phyloP scores from a whole-genome alignment of 1,140 invertebrate genomes.

The Cepaea nemoralis region DNA sequence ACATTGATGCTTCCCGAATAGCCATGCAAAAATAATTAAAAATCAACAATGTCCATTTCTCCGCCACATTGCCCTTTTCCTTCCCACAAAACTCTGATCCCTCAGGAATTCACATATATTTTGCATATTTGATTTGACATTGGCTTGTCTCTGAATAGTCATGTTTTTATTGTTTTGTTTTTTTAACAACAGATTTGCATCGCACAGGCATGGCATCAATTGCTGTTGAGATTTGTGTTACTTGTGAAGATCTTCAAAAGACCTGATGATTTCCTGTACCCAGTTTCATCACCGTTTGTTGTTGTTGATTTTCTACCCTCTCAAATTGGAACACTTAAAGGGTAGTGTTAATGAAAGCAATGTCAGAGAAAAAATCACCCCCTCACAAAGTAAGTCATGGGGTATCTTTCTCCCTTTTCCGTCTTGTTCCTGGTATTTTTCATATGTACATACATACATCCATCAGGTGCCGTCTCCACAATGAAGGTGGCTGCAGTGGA shows the following conservation, averaged over 20 bases:
- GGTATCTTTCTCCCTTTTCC: too few relatives aligned
- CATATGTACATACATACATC: too few relatives aligned
- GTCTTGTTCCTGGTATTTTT: too few relatives aligned
- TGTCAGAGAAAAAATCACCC: conserved; percentile 71
- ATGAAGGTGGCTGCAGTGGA: too few relatives aligned
- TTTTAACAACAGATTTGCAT: background rate
- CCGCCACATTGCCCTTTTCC: too few relatives aligned
- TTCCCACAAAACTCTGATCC: too few relatives aligned
- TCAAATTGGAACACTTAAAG: background rate
- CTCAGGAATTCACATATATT: too few relatives aligned
- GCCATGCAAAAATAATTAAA: too few relatives aligned
- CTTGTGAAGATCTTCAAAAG: background rate
- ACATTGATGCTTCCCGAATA: too few relatives aligned
- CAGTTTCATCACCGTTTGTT: conserved; percentile 15
- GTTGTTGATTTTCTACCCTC: conserved; percentile 25
- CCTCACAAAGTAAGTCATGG: conserved; percentile 65
- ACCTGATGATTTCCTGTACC: conserved; percentile 19
- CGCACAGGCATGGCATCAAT: background rate
- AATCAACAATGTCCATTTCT: too few relatives aligned
- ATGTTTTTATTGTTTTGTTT: background rate
- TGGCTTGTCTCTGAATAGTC: background rate
- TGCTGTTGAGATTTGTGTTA: background rate
- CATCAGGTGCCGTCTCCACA: too few relatives aligned
- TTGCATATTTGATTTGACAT: too few relatives aligned
- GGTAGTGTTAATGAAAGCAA: conserved; percentile 55